Base-by-base conservation (phyloP, 2,888 invertebrate species). In the Carcina quercana region DNA sequence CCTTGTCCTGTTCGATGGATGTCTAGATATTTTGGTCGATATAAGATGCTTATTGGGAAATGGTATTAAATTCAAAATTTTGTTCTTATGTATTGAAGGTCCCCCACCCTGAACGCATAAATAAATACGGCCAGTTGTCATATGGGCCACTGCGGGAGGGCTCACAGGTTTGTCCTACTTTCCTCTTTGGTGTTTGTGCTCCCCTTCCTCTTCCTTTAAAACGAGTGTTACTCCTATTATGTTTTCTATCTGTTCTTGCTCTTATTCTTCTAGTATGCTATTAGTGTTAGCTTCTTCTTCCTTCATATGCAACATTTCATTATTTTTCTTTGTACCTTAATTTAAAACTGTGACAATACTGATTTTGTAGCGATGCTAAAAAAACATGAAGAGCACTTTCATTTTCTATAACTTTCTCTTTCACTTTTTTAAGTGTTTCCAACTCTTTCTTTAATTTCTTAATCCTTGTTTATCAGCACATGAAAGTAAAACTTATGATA, bases 131-230 rank as follows among this genome's bases (percentile, higher is more conserved):
- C 84, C 88, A 87, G 87, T 87, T 88, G 83, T 84, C 86, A 85
- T 87, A 87, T 87, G 86, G 87, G 85, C 80, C 80, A 71, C 87
- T 86, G 86, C 87, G 87, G 85, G 88, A 88, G 79, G 87, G 85
- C 82, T 87, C 87, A 58, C 86, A 87, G 87, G 86, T 87, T 86
- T 82, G 86, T 85, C 83, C 80, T 67, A 67, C 60, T 57, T 60
- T 78, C 78, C 75, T 75, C 70, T 67, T 83, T 80, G 80, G 65
- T 83, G 83, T 83, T 82, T 79, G 80, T 83, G 63, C 54, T 68
- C 73, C 82, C 72, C 53, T 65, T 65, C 73, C 71, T 63, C 58
- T 73, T 66, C 67, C 66, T 71, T 58, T 62, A 47, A 49, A 56
- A 60, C 63, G 61, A 53, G 50, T 61, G 50, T 57, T 48, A 48